phyloP scores from a whole-genome alignment of 2,888 invertebrate genomes.

The Cephus sareptanus region DNA sequence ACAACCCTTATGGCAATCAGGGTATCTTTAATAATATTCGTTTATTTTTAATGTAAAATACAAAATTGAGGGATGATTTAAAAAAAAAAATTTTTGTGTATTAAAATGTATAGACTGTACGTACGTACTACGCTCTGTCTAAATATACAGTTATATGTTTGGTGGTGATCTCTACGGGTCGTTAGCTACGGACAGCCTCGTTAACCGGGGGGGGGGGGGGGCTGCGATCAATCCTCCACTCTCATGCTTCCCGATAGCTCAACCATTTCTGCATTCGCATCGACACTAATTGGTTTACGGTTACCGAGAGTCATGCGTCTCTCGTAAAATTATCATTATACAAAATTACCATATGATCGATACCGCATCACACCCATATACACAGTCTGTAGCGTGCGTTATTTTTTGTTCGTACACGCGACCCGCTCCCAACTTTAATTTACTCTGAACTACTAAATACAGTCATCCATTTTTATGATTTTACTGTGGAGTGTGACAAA shows the following conservation, averaged over 20 bases:
- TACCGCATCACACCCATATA: background rate
- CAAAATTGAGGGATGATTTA: background rate
- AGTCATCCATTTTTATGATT: background rate
- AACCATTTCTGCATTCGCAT: slow-evolving; percentile 1
- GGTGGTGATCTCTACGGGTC: background rate
- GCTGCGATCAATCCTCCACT: background rate
- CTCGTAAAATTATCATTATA: background rate
- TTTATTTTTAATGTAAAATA: background rate
- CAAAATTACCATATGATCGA: background rate
- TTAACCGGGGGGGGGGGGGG: background rate
- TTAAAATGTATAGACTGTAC: background rate
- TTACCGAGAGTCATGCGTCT: background rate
- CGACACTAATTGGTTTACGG: slow-evolving; percentile 4
- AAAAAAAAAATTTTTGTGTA: background rate
- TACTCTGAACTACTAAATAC: background rate
- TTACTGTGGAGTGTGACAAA: background rate
- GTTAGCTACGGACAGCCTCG: background rate
- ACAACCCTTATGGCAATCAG: background rate
- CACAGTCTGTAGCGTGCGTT: background rate
- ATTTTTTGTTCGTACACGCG: background rate
- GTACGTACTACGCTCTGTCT: background rate
- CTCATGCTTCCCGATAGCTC: background rate
- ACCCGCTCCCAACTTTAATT: background rate
- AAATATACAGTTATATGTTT: background rate
- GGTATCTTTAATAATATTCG: background rate